A percentile compares a stretch with the other conserved stretches of the same genome.
Evolutionary conservation across 1,140 invertebrate genomes (phyloP).

Genomic region (Globodera ellingtonae): DNA sequence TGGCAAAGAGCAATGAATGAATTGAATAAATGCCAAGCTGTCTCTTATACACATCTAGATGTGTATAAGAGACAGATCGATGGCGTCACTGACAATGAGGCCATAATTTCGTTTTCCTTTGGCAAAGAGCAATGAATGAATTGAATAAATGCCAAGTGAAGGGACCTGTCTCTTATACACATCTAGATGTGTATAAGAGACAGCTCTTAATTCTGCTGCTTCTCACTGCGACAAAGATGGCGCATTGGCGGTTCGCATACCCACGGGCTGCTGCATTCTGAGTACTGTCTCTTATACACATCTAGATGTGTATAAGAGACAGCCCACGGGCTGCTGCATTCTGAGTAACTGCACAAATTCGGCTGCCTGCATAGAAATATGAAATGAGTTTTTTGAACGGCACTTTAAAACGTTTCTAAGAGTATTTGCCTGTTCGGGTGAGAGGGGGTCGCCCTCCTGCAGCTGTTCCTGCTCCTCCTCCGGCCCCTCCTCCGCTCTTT

Average conservation of each 20-base stretch:
- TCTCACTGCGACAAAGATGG: neutral
- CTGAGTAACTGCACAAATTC: conserved; percentile 22
- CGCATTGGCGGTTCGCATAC: neutral
- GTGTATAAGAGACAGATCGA: no score
- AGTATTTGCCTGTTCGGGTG: conserved; percentile 12
- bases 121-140: no score
- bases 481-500: neutral
- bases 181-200: no score
- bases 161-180: no score
- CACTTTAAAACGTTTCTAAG: neutral
- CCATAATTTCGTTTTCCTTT: no score
- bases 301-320: no score
- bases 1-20: neutral
- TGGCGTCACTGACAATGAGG: no score
- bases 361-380: conserved; percentile 8
- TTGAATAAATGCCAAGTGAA: no score
- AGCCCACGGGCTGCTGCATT: conserved; percentile 10
- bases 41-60: no score
- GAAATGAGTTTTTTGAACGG: neutral
- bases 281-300: no score
- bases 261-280: conserved; percentile 12
- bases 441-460: conserved; percentile 9
- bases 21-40: neutral
- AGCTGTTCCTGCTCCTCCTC: neutral
- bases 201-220: no score